These are phyloP conservation scores for Gorsachius magnificus DNA, from an alignment of 2,797 vertebrate species.

Conservation along the genomic window DNA sequence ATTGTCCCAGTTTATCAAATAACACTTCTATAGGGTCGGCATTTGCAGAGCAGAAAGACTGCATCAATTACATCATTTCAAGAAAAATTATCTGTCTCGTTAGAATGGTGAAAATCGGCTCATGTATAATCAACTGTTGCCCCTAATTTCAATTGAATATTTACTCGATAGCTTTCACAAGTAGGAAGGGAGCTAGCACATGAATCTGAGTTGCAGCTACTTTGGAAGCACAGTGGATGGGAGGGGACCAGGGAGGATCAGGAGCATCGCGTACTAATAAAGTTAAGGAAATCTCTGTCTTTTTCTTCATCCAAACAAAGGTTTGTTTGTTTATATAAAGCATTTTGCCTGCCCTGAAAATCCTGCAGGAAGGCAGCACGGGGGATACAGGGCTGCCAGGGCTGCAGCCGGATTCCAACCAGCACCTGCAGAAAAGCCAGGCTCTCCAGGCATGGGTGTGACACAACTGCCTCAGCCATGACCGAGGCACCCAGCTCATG, in stretches of 20 bases:
- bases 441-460: fast-evolving
- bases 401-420: fast-evolving
- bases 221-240: not conserved
- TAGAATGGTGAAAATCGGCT: not conserved
- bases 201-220: not conserved
- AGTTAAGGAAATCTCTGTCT: not conserved
- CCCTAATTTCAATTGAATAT: not conserved
- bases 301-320: not conserved
- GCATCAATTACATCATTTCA: not conserved
- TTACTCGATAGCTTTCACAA: not conserved
- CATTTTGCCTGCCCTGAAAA: not conserved
- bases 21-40: not conserved
- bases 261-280: not conserved
- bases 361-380: not conserved
- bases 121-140: not conserved
- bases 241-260: not conserved
- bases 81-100: not conserved
- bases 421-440: fast-evolving
- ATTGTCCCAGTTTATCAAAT: not conserved
- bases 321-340: not conserved
- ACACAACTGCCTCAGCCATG: fast-evolving
- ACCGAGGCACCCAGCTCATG: fast-evolving
- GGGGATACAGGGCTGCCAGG: not conserved
- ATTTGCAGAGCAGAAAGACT: not conserved
- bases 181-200: not conserved